These are phyloP conservation scores for Mycalesis mineus DNA, from an alignment of 2,888 invertebrate species.

Conservation along the genomic window DNA sequence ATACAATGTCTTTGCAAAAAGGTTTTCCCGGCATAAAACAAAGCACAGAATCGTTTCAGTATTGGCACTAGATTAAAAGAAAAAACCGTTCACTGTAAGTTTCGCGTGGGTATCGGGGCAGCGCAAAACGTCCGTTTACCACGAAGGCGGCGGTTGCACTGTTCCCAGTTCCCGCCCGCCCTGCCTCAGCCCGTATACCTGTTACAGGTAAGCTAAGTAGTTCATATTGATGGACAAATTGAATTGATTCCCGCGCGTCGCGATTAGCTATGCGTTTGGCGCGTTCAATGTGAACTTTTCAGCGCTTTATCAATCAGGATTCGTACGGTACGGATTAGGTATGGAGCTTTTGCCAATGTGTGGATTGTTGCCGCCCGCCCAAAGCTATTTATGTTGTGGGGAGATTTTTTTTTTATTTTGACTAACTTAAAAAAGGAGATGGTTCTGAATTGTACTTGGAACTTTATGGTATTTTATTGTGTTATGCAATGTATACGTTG, in stretches of 20 bases:
- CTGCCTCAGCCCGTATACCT: conserved; percentile 56
- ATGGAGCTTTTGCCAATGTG: neutral
- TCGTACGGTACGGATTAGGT: neutral
- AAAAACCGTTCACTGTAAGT: conserved; percentile 32
- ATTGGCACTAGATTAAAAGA: conserved; percentile 22
- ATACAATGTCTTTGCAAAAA: conserved; percentile 14
- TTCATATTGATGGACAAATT: conserved; percentile 70
- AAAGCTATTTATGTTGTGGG: neutral
- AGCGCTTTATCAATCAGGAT: conserved; percentile 9
- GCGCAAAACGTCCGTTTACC: conserved; percentile 50
- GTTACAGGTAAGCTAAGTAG: conserved; percentile 72
- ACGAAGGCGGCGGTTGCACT: conserved; percentile 62
- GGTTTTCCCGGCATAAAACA: conserved; percentile 13
- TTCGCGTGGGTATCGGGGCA: conserved; percentile 36
- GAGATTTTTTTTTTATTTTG: neutral
- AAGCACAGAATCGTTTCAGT: conserved; percentile 22
- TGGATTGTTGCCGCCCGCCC: neutral
- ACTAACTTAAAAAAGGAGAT: neutral
- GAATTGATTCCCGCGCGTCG: conserved; percentile 58
- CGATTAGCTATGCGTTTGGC: conserved; percentile 25
- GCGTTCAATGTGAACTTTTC: conserved; percentile 13
- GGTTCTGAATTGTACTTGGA: no score
- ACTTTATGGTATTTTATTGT: no score
- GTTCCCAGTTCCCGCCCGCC: conserved; percentile 45
- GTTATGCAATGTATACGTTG: no score